Evolutionary conservation across 2,888 invertebrate genomes (phyloP).

Genomic region (Chromoteleia sp.): DNA sequence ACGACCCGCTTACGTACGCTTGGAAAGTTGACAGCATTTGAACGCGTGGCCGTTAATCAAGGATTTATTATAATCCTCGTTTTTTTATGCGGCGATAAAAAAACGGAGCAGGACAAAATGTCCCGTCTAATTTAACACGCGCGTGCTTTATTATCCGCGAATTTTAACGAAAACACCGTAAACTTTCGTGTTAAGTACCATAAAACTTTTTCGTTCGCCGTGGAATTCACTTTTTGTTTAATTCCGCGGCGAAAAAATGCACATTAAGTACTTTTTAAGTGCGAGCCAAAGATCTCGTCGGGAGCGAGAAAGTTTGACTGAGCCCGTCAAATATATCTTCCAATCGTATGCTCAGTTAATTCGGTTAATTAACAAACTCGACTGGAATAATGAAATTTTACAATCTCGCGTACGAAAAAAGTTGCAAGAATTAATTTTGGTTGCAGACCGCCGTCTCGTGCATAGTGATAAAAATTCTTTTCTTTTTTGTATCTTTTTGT

Average conservation of each 20-base stretch:
- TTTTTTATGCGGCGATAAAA: conserved; percentile 18
- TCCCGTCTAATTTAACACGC: conserved; percentile 2
- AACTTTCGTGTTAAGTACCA: not conserved
- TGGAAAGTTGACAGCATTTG: conserved; percentile 6
- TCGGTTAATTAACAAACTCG: not conserved
- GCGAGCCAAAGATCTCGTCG: not conserved
- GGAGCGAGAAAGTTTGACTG: not conserved
- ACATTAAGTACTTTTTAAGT: conserved; percentile 10
- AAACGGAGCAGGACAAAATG: not conserved
- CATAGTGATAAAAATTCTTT: conserved; percentile 29
- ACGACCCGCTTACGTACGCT: conserved; percentile 15
- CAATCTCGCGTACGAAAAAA: not conserved
- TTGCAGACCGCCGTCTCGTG: conserved; percentile 25
- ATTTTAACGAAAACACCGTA: conserved; percentile 15
- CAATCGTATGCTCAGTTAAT: conserved; percentile 2
- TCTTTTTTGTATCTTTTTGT: conserved; percentile 8
- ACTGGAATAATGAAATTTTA: not conserved
- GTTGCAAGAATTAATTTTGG: not conserved
- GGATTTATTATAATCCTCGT: conserved; percentile 36
- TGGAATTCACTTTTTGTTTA: conserved; percentile 12
- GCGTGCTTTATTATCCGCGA: not conserved
- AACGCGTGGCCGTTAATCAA: conserved; percentile 27
- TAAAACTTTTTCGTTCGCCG: conserved; percentile 12
- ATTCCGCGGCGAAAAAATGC: conserved; percentile 8
- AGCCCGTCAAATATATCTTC: not conserved